Base-by-base conservation (phyloP, 2,888 invertebrate species). In the Chymomyza procnemis region DNA sequence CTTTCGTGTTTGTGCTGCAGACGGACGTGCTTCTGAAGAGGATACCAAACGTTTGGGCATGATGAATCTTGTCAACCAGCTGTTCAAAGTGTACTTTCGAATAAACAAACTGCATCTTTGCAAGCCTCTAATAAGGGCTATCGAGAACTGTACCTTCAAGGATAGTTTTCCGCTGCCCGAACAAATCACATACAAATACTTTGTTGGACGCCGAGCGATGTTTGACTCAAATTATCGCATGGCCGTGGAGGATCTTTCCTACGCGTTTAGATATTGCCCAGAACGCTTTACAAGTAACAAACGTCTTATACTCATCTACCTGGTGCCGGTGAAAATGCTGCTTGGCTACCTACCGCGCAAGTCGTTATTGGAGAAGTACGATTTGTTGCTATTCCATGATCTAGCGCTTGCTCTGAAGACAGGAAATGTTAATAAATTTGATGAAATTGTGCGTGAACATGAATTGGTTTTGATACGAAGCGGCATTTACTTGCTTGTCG, bases 131-230 rank as follows among this genome's bases (percentile, higher is more conserved):
- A 98, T 99, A 77, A 93, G 99, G 77, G 99, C 99, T 0, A 98
- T 99, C 73, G 99, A 99, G 85, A 97, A 97, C 16, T 96, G 97
- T 16, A 94, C 95, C 0, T 95, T 96, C 74, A 97, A 97, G 90
- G 97, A 98, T 65, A 94, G 94, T 69, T 99, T 98, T 90, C 95
- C 96, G 1, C 91, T 98, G 68, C 95, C 97, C 9, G 99, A 99
- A 89, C 96, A 97, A 89, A 97, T 99, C 64, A 99, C 99, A 0
- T 99, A 98, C 91, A 96, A 96, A 88, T 99, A 99, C 91, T 99
- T 97, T 91, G 97, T 98, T 18, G 99, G 99, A 0, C 93, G 99
- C 34, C 99, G 99, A 90, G 97, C 98, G 2, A 99, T 99, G 97
- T 99, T 99, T 90, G 99, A 99, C 91, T 97, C 97, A 64, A 97